These are phyloP conservation scores for Elaphurus davidianus DNA, from an alignment of 2,113 vertebrate genomes.

Conservation along the genomic window DNA sequence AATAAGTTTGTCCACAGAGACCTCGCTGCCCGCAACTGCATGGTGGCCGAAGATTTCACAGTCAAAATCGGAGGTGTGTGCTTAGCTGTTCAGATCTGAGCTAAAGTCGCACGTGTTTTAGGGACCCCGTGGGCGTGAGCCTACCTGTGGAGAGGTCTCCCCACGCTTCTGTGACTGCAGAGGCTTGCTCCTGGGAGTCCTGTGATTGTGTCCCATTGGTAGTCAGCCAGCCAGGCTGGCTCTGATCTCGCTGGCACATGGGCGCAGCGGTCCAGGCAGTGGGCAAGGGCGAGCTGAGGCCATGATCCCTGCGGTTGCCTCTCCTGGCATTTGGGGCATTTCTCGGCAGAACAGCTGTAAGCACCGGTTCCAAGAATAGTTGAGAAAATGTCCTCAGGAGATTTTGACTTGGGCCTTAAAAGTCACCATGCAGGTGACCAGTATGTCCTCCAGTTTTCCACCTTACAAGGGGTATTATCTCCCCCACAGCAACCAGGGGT, in stretches of 20 bases:
- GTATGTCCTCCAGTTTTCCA: background rate
- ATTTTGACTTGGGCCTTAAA: background rate
- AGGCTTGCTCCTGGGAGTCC: background rate
- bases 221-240: background rate
- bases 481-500: background rate
- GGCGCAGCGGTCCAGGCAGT: background rate
- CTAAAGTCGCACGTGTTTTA: rapidly evolving
- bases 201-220: background rate
- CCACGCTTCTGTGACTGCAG: rapidly evolving
- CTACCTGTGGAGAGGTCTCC: background rate
- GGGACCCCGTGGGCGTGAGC: background rate
- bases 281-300: background rate
- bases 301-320: background rate
- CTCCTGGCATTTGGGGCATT: background rate
- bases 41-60: constrained; percentile 98
- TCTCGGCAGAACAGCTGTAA: background rate
- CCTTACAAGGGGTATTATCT: background rate
- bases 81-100: background rate
- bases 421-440: background rate
- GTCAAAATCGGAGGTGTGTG: constrained; percentile 97
- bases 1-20: constrained; percentile 99
- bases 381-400: background rate
- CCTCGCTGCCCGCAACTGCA: constrained; percentile 97
- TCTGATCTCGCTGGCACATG: background rate
- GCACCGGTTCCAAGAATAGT: background rate